Conservation (phyloP, 2,797 vertebrate genomes). For the Schizothorax lantsangensis region DNA sequence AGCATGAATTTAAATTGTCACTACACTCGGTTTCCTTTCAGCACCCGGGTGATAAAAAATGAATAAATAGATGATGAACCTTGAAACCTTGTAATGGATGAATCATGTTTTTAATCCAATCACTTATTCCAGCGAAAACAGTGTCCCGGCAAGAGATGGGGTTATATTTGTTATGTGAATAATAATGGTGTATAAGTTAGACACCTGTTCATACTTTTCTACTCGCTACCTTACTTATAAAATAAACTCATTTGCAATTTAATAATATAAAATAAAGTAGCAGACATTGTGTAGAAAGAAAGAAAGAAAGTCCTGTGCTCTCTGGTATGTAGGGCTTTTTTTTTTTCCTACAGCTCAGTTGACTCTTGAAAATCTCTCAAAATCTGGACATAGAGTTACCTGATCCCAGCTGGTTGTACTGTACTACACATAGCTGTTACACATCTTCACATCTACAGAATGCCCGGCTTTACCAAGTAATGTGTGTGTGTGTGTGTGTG, state of each 20-base stretch:
- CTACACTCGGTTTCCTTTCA: constrained; percentile 2
- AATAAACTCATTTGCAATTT: background rate
- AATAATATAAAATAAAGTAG: background rate
- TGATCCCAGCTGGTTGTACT: constrained; percentile 37
- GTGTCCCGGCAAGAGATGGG: constrained; percentile 31
- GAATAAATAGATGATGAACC: background rate
- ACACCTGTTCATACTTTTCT: constrained; percentile 11
- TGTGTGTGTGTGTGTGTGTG: background rate
- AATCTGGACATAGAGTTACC: constrained; percentile 35
- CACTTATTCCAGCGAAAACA: constrained; percentile 45
- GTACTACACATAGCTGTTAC: constrained; percentile 50
- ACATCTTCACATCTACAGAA: constrained; percentile 45
- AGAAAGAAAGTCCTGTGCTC: background rate
- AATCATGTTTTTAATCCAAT: constrained; percentile 43
- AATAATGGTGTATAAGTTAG: constrained; percentile 16
- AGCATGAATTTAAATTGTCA: constrained; percentile 21
- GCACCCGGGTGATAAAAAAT: constrained; percentile 34
- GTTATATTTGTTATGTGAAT: constrained; percentile 44
- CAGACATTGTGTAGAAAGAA: background rate
- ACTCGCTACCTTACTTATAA: background rate
- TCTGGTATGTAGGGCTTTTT: background rate
- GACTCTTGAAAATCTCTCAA: constrained; percentile 7
- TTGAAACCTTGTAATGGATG: constrained; percentile 37
- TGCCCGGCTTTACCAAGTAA: constrained; percentile 32
- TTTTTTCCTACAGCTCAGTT: constrained; percentile 5